Evolutionary conservation across 2,888 invertebrate species (phyloP), one percentile per base, ranked within the genome.

Genomic region (Allygus modestus): DNA sequence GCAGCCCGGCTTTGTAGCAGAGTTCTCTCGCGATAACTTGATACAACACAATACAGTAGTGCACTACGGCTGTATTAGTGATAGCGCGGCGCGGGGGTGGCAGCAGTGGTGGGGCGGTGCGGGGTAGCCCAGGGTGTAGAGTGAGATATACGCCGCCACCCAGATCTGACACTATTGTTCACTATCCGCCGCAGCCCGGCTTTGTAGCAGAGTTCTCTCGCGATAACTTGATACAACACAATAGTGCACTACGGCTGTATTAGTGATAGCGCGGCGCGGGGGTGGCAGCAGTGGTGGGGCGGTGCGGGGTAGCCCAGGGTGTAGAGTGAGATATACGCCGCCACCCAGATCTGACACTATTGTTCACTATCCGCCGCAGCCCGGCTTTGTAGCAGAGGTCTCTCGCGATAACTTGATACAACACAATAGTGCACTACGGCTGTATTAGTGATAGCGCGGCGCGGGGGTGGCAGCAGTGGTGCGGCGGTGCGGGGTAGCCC

Each of bases 151-250:
- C 65, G 31, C 26, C 65, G 31, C 65, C 65, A 2, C 65, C 65
- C 26, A 65, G 28, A 26, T 17, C 65, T 65, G 65, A 65, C 65
- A 65, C 65, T 65, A 65, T 65, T 65, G 65, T 65, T 65, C 54
- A 54, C 54, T 54, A 54, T 54, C 12, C 65, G 31, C 26, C 26
- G 23, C 58, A 12, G 37, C 37, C 37, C 5, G 37, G 58, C 23
- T 58, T 58, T 58, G 58, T 58, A 58, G 20, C 51, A n/a, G n/a
- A n/a, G n/a, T n/a, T n/a, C n/a, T n/a, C n/a, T n/a, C 20, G 58
- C 46, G 46, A 46, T 46, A 46, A 46, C 46, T 46, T 46, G 46
- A 46, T 46, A 17, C 46, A 17, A 12, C 46, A 46, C 46, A 46
- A 46, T n/a, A 17, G 46, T 46, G 46, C 11, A 46, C 46, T 46